These are phyloP conservation scores for Pandemis cinnamomeana DNA, from an alignment of 2,888 invertebrate genomes.

Conservation along the genomic window DNA sequence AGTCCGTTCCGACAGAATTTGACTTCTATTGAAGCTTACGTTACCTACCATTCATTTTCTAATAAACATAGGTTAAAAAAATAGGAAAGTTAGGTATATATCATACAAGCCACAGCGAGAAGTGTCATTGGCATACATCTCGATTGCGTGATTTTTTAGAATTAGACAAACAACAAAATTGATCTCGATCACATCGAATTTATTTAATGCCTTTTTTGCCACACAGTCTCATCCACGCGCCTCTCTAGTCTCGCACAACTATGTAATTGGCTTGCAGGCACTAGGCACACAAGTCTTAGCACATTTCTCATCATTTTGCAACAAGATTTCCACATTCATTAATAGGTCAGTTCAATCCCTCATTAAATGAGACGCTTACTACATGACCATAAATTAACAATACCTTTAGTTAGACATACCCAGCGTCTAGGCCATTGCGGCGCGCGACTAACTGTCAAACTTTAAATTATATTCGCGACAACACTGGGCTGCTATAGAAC, in stretches of 20 bases:
- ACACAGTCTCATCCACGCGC: not conserved
- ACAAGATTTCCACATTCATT: slow-evolving; percentile 16
- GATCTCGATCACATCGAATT: no score
- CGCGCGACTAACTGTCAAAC: not conserved
- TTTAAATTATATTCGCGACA: not conserved
- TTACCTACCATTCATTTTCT: no score
- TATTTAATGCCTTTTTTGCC: not conserved
- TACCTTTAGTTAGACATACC: not conserved
- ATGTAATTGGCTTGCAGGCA: not conserved
- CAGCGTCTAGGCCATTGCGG: not conserved
- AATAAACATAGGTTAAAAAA: no score
- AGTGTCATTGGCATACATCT: no score
- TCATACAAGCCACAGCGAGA: no score
- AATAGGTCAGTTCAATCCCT: slow-evolving; percentile 21
- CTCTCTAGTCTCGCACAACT: not conserved
- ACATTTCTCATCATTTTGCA: slow-evolving; percentile 26
- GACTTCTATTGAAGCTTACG: no score
- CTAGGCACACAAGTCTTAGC: not conserved
- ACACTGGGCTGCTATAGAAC: no score
- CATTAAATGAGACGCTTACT: slow-evolving; percentile 15
- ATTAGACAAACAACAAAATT: no score
- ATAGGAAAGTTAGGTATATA: no score
- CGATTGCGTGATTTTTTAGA: no score
- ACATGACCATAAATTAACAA: not conserved
- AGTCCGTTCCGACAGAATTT: no score